These are phyloP conservation scores for Zaprionus bogoriensis DNA, from an alignment of 2,888 invertebrate species.

Conservation along the genomic window DNA sequence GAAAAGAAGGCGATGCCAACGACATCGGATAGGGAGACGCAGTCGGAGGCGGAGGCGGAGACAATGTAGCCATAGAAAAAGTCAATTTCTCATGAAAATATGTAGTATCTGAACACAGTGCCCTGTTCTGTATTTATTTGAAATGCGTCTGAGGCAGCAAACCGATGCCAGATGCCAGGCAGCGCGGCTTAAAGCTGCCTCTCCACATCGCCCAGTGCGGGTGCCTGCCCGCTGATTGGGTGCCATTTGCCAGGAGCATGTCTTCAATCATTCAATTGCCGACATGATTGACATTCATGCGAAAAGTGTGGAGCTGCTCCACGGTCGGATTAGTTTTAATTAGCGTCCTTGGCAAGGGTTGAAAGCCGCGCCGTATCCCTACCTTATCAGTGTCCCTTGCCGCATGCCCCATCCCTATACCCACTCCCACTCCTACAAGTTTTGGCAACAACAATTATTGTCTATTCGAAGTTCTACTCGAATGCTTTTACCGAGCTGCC, in stretches of 20 bases:
- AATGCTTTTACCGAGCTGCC: conserved; percentile 65
- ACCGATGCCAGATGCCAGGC: conserved; percentile 10
- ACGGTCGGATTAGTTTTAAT: conserved; percentile 71
- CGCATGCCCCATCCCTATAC: not conserved
- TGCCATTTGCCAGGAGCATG: conserved; percentile 29
- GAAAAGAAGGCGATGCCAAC: conserved; percentile 43
- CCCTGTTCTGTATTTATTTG: conserved; percentile 70
- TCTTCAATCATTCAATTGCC: conserved; percentile 76
- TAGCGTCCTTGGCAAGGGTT: conserved; percentile 49
- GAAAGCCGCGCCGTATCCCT: conserved; percentile 47
- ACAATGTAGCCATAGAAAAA: conserved; percentile 77
- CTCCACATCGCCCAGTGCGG: not conserved
- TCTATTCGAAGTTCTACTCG: conserved; percentile 36
- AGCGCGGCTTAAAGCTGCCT: conserved; percentile 39
- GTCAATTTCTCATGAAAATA: conserved; percentile 81
- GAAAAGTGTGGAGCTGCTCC: conserved; percentile 57
- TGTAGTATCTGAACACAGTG: no score
- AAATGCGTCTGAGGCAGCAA: conserved; percentile 55
- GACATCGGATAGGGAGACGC: conserved; percentile 28
- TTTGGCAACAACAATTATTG: conserved; percentile 3
- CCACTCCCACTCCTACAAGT: not conserved
- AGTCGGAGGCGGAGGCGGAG: conserved; percentile 43
- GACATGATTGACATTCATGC: conserved; percentile 67
- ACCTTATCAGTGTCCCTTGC: not conserved
- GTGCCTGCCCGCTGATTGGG: conserved; percentile 40